Conservation (phyloP, 2,888 invertebrate species). For the Acleris literana region DNA sequence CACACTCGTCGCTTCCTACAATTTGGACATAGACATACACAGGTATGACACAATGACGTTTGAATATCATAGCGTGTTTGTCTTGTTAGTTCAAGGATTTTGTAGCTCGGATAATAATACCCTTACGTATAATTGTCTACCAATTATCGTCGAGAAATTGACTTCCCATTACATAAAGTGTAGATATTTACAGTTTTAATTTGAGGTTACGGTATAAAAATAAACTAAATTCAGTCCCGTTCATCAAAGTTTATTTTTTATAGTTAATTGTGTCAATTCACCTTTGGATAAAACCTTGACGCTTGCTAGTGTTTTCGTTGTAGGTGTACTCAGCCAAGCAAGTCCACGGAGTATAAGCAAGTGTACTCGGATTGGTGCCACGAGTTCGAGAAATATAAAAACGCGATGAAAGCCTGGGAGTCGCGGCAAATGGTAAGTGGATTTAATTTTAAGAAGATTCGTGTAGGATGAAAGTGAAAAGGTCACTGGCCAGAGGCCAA, state of each 20-base stretch:
- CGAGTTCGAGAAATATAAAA: constrained; percentile 88
- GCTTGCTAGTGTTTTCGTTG: constrained; percentile 38
- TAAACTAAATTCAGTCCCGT: background rate
- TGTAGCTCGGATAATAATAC: constrained; percentile 8
- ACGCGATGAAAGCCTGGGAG: constrained; percentile 86
- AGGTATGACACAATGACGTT: constrained; percentile 54
- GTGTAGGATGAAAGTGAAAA: background rate
- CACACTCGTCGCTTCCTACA: constrained; percentile 82
- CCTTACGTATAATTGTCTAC: constrained; percentile 4
- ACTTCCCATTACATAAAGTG: constrained; percentile 3
- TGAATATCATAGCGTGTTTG: background rate
- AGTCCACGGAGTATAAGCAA: constrained; percentile 84
- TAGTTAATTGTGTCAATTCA: background rate
- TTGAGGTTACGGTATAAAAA: background rate
- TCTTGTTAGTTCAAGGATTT: background rate
- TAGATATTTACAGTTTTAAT: constrained; percentile 19
- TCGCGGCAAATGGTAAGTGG: constrained; percentile 82
- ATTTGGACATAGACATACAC: constrained; percentile 84
- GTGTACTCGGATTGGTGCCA: constrained; percentile 89
- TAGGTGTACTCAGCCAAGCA: constrained; percentile 83
- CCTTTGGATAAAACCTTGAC: background rate
- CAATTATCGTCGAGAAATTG: constrained; percentile 1
- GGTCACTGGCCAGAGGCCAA: too few relatives aligned
- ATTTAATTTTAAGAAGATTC: background rate
- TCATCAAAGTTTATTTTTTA: background rate